Evolutionary conservation across 1,140 invertebrate species (phyloP).

Genomic region (Ridgeia piscesae): DNA sequence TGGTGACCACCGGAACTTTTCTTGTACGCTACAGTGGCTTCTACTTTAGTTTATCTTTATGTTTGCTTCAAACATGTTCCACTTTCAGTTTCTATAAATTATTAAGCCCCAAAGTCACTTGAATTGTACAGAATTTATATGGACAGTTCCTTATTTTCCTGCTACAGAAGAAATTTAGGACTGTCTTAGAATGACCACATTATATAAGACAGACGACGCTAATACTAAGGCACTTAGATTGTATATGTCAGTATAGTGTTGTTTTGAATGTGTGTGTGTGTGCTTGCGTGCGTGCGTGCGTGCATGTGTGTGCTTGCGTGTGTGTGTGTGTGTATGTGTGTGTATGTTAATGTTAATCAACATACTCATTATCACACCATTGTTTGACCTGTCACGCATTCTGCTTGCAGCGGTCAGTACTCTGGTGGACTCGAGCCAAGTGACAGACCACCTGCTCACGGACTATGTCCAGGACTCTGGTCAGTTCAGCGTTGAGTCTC

Average conservation of each 20-base stretch:
- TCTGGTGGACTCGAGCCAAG: constrained; percentile 3
- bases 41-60: not conserved
- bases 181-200: too few species aligned
- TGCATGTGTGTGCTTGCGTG: not conserved
- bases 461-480: not conserved
- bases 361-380: not conserved
- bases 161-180: too few species aligned
- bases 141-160: too few species aligned
- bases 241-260: not conserved
- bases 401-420: not conserved
- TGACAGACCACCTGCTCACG: not conserved
- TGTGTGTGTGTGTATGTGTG: not conserved
- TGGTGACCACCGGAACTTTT: not conserved
- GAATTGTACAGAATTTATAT: too few species aligned
- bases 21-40: not conserved
- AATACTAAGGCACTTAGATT: not conserved
- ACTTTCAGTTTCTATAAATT: not conserved
- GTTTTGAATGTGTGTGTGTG: not conserved
- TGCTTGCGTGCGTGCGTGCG: not conserved
- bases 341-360: not conserved
- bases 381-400: not conserved
- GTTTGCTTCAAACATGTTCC: not conserved
- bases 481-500: not conserved
- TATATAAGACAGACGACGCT: too few species aligned
- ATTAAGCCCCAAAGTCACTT: too few species aligned